Evolutionary conservation across 2,888 invertebrate genomes (phyloP), one percentile per base, ranked within the genome.

Genomic region (Aplocera efformata): DNA sequence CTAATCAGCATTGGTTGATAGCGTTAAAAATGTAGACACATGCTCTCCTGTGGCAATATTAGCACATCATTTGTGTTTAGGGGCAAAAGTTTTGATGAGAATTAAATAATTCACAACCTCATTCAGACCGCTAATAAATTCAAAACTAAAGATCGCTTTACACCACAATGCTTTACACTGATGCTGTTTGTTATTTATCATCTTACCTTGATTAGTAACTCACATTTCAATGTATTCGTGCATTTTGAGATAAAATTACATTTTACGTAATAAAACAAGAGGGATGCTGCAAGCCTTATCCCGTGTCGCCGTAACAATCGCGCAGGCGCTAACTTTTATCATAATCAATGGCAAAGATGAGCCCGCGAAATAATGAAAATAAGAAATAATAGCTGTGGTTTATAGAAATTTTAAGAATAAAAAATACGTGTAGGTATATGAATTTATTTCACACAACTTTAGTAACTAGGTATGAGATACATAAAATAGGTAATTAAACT

Each of bases 251-350:
- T 21, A 10, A 32, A 11, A 29, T n/a, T 27, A 49, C 42, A 47
- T 45, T 63, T 65, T 64, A 55, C 51, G 60, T 64, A 60, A 58
- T 46, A 52, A 56, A 55, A 63, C 62, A 71, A 67, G 63, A 52
- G 33, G 66, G 80, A 82, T 72, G 79, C 79, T 86, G 45, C 46
- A 41, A 39, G 45, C 58, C 54, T 56, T 52, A 63, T 78, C 82
- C 67, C 61, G 13, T 26, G 73, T 72, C 67, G 54, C 56, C 60
- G 60, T 63, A 64, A 65, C 40, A 52, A 79, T 68, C 52, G 74
- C 86, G 84, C 86, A 84, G 56, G 71, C 85, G 86, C 46, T 10
- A 50, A 45, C 11, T 34, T 51, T 42, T 42, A 22, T 26, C 10
- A 17, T 26, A 49, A 50, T 50, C 50, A 47, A 52, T 54, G 31